Base-by-base conservation (phyloP, 1,140 invertebrate genomes). In the Zaprionus taronus region DNA sequence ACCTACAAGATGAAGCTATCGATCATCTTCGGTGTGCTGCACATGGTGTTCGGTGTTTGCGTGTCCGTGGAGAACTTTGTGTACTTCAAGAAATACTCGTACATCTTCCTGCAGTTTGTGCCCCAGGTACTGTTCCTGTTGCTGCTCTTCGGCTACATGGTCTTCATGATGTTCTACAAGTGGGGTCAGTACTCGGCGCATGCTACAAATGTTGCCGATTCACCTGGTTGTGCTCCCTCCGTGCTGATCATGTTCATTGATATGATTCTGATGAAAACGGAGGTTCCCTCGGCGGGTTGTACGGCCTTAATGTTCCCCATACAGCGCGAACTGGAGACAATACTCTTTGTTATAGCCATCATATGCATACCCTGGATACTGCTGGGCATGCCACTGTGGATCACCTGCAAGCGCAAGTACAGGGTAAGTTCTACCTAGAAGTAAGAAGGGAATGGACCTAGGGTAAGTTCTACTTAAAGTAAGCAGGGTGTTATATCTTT, bases 1-100 rank as follows among this genome's bases (percentile, higher is more conserved):
- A 98, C 98, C 0, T 98, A 97, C 93, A 99, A 99, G 94, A 99
- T 99, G 99, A 99, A 99, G 93, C 94, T 99, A 22, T 99, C 98
- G 12, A 97, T 99, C 66, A 98, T 99, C 77, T 96, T 99, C 84
- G 99, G 98, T 36, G 97, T 99, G 2, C 91, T 96, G 70, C 99
- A 99, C 92, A 99, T 99, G 99, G 95, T 98, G 60, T 99, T 99
- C 93, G 99, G 99, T 56, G 96, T 99, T 1, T 94, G 95, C 72
- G 94, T 99, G 77, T 97, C 96, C 83, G 95, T 98, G 53, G 94
- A 97, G 70, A 99, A 99, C 94, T 97, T 98, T 93, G 93, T 96
- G 96, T 98, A 95, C 93, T 98, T 97, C 94, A 95, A 95, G 77
- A 95, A 95, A 80, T 94, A 95, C 62, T 93, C 97, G 31, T 97